phyloP scores from a whole-genome alignment of 2,113 vertebrate genomes.

The Telmatochromis sp. region DNA sequence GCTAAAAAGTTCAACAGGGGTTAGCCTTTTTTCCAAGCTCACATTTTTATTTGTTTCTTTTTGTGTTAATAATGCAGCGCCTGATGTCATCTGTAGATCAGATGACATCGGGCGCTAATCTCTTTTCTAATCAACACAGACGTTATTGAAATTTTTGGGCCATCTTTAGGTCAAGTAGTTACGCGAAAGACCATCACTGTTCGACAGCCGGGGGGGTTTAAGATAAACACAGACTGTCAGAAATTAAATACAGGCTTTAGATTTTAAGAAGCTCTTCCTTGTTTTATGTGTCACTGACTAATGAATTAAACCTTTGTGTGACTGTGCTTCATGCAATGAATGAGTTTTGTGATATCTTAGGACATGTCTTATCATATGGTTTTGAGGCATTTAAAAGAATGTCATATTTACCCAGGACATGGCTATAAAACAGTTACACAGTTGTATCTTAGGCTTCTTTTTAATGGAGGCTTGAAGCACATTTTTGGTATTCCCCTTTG shows the following conservation, averaged over 20 bases:
- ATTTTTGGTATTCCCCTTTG: not conserved
- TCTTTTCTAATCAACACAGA: constrained; percentile 17
- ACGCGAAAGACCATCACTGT: not conserved
- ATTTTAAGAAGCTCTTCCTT: not conserved
- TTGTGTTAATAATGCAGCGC: not conserved
- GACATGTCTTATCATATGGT: not conserved
- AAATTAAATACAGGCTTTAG: not conserved
- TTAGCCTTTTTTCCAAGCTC: not conserved
- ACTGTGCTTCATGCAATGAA: not conserved
- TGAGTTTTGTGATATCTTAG: not conserved
- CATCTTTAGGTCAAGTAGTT: not conserved
- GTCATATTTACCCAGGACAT: not conserved
- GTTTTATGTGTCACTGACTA: not conserved
- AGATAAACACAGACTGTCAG: not conserved
- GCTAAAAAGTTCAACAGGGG: not conserved
- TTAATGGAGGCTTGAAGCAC: not conserved
- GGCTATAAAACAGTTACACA: not conserved
- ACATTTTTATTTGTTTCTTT: not conserved
- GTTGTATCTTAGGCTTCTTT: not conserved
- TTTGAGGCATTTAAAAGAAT: not conserved
- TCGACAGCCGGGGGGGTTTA: not conserved
- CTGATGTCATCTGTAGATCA: not conserved
- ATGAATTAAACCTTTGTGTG: not conserved
- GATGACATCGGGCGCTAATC: not conserved
- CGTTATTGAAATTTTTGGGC: not conserved